Evolutionary conservation across 1,140 invertebrate species (phyloP).

Genomic region (Heliconius hermathena): DNA sequence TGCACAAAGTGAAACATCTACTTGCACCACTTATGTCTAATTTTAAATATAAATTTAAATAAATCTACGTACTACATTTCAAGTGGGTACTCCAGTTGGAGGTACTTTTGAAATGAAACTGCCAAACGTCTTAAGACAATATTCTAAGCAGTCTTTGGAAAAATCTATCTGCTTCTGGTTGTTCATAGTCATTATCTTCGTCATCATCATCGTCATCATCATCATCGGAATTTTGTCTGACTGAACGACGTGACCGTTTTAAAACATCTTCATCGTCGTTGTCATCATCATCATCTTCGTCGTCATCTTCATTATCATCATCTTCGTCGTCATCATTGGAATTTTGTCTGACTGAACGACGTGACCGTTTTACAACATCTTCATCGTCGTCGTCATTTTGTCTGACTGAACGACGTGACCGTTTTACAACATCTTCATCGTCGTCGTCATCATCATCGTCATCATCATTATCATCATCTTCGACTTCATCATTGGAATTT

Average conservation of each 20-base stretch:
- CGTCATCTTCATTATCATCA: background rate
- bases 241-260: background rate
- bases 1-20: constrained; percentile 72
- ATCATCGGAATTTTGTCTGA: background rate
- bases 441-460: constrained; percentile 24
- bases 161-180: constrained; percentile 42
- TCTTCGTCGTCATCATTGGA: background rate
- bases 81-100: constrained; percentile 54
- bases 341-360: constrained; percentile 1
- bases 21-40: constrained; percentile 53
- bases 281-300: constrained; percentile 31
- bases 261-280: background rate
- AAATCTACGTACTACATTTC: constrained; percentile 51
- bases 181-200: constrained; percentile 27
- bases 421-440: constrained; percentile 26
- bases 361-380: background rate
- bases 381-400: constrained; percentile 1
- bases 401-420: too few relatives aligned
- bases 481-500: background rate
- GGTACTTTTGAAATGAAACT: constrained; percentile 55
- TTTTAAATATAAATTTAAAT: constrained; percentile 49
- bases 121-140: constrained; percentile 51
- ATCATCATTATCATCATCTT: background rate
- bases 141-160: constrained; percentile 47
- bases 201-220: background rate